Conservation (phyloP, 53 echinoderm and acorn worm genomes). For the Paelopatides confundens region DNA sequence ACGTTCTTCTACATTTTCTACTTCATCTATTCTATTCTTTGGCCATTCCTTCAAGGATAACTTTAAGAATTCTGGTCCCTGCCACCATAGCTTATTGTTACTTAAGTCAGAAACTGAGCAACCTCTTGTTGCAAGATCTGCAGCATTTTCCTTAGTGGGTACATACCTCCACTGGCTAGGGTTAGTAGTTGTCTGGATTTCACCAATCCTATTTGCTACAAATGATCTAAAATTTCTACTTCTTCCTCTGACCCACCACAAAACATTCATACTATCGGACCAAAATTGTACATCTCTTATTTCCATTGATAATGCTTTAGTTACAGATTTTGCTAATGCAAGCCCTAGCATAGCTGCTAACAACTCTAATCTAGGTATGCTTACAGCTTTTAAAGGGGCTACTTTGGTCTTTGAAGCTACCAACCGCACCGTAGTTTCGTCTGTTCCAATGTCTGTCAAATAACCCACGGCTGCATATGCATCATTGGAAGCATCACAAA, state of each 20-base stretch:
- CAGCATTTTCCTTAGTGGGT: constrained; percentile 17
- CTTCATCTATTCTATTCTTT: not conserved
- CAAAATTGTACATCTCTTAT: not conserved
- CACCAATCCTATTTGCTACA: constrained; percentile 25
- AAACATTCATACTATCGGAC: constrained; percentile 40
- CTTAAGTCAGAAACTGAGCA: not conserved
- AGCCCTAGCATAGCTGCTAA: not conserved
- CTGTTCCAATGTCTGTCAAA: not conserved
- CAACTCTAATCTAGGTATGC: constrained; percentile 16
- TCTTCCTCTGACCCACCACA: constrained; percentile 24
- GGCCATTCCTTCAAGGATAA: not conserved
- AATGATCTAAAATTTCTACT: constrained; percentile 21
- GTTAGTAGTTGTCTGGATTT: not conserved
- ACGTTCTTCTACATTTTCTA: not conserved
- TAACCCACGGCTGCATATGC: constrained; percentile 38
- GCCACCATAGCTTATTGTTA: not conserved
- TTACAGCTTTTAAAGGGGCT: not conserved
- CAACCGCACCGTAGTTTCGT: not conserved
- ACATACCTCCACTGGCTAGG: constrained; percentile 27
- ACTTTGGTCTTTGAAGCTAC: not conserved
- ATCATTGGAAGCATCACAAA: constrained; percentile 36
- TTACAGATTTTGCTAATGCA: not conserved
- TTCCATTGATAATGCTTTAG: not conserved
- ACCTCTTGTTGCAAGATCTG: not conserved
- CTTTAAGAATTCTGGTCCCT: not conserved